Conservation (phyloP, 2,797 vertebrate species). For the Sciurus vulgaris region DNA sequence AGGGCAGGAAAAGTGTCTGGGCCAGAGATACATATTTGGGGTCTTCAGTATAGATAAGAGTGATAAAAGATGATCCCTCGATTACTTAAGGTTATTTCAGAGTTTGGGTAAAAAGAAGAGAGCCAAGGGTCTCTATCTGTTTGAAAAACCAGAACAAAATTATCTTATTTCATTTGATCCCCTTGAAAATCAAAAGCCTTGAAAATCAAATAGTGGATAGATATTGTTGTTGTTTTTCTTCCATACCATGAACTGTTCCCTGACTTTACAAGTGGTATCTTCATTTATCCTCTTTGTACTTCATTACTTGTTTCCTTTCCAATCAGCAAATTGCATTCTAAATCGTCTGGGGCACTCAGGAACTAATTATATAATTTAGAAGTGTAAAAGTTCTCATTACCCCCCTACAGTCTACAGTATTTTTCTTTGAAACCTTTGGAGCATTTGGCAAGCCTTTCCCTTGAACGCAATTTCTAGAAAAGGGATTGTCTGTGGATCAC, state of each 20-base stretch:
- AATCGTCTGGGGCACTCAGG: slow-evolving; percentile 75
- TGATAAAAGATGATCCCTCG: not conserved
- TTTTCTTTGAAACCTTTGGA: slow-evolving; percentile 52
- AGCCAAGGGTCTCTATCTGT: not conserved
- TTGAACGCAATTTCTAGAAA: slow-evolving; percentile 81
- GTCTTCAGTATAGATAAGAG: not conserved
- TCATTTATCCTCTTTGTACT: slow-evolving; percentile 74
- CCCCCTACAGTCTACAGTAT: slow-evolving; percentile 11
- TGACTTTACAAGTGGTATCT: slow-evolving; percentile 66
- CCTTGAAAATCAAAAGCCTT: not conserved
- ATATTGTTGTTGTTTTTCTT: not conserved
- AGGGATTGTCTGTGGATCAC: slow-evolving; percentile 63
- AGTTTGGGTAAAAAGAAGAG: not conserved
- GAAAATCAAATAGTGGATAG: not conserved
- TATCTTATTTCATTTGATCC: not conserved
- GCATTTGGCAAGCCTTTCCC: slow-evolving; percentile 72
- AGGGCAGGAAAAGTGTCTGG: not conserved
- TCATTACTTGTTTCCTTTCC: slow-evolving; percentile 82
- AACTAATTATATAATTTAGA: slow-evolving; percentile 84
- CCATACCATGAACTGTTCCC: not conserved
- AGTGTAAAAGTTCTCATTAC: slow-evolving; percentile 76
- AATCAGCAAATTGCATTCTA: slow-evolving; percentile 82
- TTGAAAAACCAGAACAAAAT: slow-evolving; percentile 27
- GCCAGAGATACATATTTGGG: not conserved
- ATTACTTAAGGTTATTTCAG: not conserved